A percentile compares a stretch with the other conserved stretches of the same genome.
phyloP scores from a whole-genome alignment of 2,797 vertebrate genomes.

The Sebastes iracundus region DNA sequence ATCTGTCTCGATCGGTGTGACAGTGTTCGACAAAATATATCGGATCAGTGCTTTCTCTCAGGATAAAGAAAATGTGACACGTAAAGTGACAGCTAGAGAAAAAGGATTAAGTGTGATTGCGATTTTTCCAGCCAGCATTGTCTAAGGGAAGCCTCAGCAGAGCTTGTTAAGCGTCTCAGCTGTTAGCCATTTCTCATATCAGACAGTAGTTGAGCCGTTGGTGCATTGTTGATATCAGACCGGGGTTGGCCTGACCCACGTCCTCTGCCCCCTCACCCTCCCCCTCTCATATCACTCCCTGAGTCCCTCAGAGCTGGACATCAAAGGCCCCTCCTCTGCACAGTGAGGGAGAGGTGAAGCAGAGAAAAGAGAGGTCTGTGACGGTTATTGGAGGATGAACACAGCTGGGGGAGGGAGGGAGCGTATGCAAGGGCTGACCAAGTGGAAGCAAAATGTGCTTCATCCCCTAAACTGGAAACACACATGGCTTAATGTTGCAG shows the following conservation, averaged over 20 bases:
- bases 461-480: conserved; percentile 60
- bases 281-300: conserved; percentile 42
- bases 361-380: conserved; percentile 56
- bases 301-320: conserved; percentile 65
- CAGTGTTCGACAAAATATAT: conserved; percentile 64
- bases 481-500: conserved; percentile 58
- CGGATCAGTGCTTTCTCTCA: conserved; percentile 64
- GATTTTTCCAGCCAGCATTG: conserved; percentile 59
- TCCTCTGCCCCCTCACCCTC: neutral
- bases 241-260: conserved; percentile 51
- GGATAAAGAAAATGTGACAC: conserved; percentile 70
- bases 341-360: conserved; percentile 50
- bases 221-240: conserved; percentile 62
- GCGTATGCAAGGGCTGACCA: conserved; percentile 41
- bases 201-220: conserved; percentile 67
- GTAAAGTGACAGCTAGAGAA: conserved; percentile 64
- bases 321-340: conserved; percentile 64
- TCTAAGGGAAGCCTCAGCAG: conserved; percentile 47
- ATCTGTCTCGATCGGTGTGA: conserved; percentile 58
- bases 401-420: conserved; percentile 54
- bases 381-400: conserved; percentile 54
- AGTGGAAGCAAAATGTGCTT: conserved; percentile 61
- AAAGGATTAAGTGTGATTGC: conserved; percentile 52
- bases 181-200: conserved; percentile 72
- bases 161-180: conserved; percentile 66